Evolutionary conservation across 2,888 invertebrate genomes (phyloP), one percentile per base, ranked within the genome.

Genomic region (Polydrusus pterygomalis): DNA sequence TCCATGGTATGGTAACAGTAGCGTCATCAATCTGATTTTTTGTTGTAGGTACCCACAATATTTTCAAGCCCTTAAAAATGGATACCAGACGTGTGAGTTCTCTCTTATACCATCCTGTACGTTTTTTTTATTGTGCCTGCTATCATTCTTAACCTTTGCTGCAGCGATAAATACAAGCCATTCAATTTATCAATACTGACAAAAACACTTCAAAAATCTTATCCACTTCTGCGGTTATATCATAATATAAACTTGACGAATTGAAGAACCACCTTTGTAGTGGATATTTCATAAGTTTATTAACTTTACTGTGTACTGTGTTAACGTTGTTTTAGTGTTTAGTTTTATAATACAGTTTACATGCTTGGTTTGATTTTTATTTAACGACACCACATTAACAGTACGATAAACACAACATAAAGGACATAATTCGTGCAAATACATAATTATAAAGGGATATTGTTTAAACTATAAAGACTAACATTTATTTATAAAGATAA

Each of bases 291-390:
- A 17, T 17, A 38, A 38, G 8, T 60, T 25, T 54, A 25, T 13
- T 20, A 40, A 67, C 25, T 15, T 67, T 34, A n/a, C n/a, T n/a
- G n/a, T n/a, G n/a, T n/a, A 67, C 9, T 17, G 30, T 43, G 68
- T 68, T 70, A 70, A 70, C 34, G 60, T 25, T 47, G 20, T 70
- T 38, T 70, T 70, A 70, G 70, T 70, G 49, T 62, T 49, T 49
- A 70, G 47, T 68, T 45, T 15, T 17, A 13, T 25, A 47, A 62
- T 70, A 62, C 38, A 62, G 15, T 18, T 58, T 34, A 47, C 62
- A 70, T 70, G 62, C 62, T 62, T 47, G n/a, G 43, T 45, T 58
- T 25, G 30, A 18, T 15, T 13, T 45, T 45, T 15, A 63, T 45
- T 45, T 45, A 11, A 17, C 25, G 45, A 47, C 63, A 10, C 63